Conservation (phyloP, 2,797 vertebrate species). For the Rallus crepitans region DNA sequence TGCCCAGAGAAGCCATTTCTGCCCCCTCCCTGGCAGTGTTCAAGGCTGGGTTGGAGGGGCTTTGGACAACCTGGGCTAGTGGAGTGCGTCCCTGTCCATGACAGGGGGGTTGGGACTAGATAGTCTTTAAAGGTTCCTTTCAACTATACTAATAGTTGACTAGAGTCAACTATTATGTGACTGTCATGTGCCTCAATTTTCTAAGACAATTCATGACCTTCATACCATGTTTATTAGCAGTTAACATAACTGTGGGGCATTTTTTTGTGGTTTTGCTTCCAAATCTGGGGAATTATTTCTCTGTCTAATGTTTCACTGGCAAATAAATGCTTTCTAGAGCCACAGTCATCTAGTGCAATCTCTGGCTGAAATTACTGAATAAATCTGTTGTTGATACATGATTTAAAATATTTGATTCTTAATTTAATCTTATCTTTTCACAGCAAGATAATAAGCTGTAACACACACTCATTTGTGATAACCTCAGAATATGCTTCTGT, state of each 20-base stretch:
- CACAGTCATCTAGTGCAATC: neutral
- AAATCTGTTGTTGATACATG: neutral
- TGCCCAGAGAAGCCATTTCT: neutral
- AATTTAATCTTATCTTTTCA: neutral
- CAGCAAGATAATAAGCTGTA: neutral
- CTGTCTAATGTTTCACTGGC: neutral
- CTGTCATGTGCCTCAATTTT: neutral
- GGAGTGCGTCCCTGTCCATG: neutral
- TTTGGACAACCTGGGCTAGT: neutral
- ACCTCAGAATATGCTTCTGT: neutral
- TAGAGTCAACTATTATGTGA: neutral
- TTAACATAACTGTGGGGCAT: neutral
- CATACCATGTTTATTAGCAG: neutral
- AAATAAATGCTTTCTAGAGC: neutral
- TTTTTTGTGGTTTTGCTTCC: neutral
- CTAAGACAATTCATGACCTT: neutral
- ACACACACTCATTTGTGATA: neutral
- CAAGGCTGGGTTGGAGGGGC: neutral
- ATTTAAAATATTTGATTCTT: neutral
- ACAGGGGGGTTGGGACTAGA: accelerated
- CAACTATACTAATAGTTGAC: neutral
- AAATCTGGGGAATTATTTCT: neutral
- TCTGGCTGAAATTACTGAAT: neutral
- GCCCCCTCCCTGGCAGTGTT: neutral
- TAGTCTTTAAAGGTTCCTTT: neutral